Percentiles rank a stretch among this genome's conserved stretches.
These are phyloP conservation scores for Nycticorax nycticorax DNA, from an alignment of 2,113 vertebrate species.

Conservation along the genomic window DNA sequence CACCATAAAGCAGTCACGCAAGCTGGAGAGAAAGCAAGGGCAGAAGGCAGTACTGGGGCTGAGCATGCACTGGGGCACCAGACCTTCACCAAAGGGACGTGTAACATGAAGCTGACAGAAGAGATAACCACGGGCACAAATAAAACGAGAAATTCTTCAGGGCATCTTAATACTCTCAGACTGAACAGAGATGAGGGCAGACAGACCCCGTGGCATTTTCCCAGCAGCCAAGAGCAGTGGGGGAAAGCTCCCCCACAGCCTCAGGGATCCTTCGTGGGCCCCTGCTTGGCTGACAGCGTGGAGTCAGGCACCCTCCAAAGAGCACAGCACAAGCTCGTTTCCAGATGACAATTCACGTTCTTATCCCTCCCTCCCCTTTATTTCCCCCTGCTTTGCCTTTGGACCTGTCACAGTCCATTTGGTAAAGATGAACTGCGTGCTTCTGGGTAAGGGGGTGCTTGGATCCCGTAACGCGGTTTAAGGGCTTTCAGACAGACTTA, in stretches of 20 bases:
- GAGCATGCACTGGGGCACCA: not conserved
- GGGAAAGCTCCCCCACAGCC: not conserved
- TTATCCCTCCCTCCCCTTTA: not conserved
- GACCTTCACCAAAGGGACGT: not conserved
- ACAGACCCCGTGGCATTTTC: not conserved
- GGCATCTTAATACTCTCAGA: not conserved
- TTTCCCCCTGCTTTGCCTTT: not conserved
- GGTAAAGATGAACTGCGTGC: not conserved
- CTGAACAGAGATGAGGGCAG: not conserved
- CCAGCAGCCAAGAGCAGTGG: rapidly evolving
- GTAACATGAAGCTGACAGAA: not conserved
- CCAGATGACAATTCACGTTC: not conserved
- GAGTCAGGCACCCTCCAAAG: not conserved
- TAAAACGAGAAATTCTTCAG: not conserved
- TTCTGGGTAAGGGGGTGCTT: not conserved
- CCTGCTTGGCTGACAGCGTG: not conserved
- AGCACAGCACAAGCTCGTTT: not conserved
- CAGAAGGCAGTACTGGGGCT: not conserved
- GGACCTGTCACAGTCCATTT: not conserved
- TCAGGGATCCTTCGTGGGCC: not conserved
- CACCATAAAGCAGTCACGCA: not conserved
- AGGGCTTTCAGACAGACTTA: not conserved
- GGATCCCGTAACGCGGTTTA: not conserved
- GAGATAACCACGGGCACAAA: not conserved
- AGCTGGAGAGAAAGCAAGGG: not conserved